Evolutionary conservation across 64 coral and sea anemone genomes (phyloP), one percentile per base, ranked within the genome.

Genomic region (Acropora tenuis): DNA sequence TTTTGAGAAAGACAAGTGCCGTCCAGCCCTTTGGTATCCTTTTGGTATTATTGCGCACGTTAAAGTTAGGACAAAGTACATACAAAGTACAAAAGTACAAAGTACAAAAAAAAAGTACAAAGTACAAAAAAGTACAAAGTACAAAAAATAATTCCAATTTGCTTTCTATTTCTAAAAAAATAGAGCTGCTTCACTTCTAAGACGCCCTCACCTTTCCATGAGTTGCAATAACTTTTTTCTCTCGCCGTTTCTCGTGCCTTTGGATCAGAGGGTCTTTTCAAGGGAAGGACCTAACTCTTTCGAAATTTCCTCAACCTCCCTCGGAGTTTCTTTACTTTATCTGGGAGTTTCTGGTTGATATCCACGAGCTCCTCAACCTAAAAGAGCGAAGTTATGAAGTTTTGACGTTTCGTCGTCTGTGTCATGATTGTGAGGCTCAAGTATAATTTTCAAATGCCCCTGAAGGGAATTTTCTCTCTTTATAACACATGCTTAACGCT

Each of bases 191-290:
- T 0, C 43, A 44, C 10, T 76, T 44, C 7, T 13, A 41, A 2
- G 0, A 55, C 5, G 52, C 7, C 43, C 47, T 43, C 19, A 58
- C 41, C 43, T 84, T 60, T 68, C 80, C 80, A 84, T 3, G 80
- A 60, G 15, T 60, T 60, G 59, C 80, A 84, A 60, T 69, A 84
- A 0, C 80, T 44, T 18, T 69, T 84, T 43, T 84, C 18, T 8
- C 6, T 1, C 6, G 80, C 80, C 18, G 47, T n/a, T 84, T 84
- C 8, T 0, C 0, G 15, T 17, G 80, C 80, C 61, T n/a, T 69
- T 48, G 41, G 59, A n/a, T 84, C 80, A n/a, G 80, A 0, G 43
- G 80, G 80, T 84, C 69, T 67, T 6, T 84, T 84, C 5, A 65
- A 15, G 8, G 43, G 7, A 48, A 60, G 59, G 30, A 84, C 80